Evolutionary conservation across 2,888 invertebrate genomes (phyloP).

Genomic region (Amitus sp.): DNA sequence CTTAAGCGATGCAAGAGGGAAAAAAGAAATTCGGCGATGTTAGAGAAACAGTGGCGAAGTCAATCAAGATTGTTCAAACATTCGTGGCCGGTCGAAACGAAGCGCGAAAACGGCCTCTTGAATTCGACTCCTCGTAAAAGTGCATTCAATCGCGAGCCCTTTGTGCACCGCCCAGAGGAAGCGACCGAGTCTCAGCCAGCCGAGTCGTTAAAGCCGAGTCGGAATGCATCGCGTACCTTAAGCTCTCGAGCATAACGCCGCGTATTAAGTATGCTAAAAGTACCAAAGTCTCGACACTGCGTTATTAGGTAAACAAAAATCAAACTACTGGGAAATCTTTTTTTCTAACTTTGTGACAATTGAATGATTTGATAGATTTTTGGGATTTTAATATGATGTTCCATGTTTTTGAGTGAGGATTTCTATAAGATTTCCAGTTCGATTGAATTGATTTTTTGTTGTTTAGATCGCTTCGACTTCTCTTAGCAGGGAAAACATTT

Average conservation of each 20-base stretch:
- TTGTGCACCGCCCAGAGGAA: constrained; percentile 27
- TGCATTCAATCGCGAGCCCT: constrained; percentile 27
- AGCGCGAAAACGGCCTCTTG: constrained; percentile 12
- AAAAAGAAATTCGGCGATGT: no score
- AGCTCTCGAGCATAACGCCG: constrained; percentile 37
- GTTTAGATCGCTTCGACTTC: no score
- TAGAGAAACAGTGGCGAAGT: constrained; percentile 6
- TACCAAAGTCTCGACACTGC: constrained; percentile 57
- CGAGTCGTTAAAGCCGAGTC: constrained; percentile 32
- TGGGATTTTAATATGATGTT: no score
- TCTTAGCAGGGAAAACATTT: no score
- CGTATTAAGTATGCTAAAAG: constrained; percentile 52
- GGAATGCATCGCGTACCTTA: constrained; percentile 36
- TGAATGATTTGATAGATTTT: no score
- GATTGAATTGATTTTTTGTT: no score
- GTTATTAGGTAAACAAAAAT: constrained; percentile 59
- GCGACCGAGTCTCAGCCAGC: constrained; percentile 28
- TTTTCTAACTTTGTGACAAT: no score
- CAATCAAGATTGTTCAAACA: constrained; percentile 8
- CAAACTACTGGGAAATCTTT: constrained; percentile 17
- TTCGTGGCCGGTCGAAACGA: constrained; percentile 4
- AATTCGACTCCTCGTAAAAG: constrained; percentile 30
- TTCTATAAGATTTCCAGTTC: no score
- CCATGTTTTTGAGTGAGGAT: no score
- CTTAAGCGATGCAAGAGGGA: background rate